Percentiles rank a stretch among this genome's conserved stretches.
Conservation (phyloP, 2,888 invertebrate genomes). For the Xestoiulus laeticollis region DNA sequence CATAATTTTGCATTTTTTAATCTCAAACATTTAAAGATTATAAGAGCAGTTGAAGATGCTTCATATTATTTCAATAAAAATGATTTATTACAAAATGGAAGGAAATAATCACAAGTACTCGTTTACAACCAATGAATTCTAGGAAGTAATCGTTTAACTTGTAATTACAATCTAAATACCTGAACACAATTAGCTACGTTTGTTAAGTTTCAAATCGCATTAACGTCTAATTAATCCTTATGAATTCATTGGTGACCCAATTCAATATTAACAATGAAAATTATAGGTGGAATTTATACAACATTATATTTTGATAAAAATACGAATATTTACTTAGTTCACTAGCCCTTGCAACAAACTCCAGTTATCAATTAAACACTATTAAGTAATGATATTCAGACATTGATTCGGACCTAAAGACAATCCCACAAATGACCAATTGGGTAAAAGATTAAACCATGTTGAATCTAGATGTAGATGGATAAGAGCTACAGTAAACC, state of each 20-base stretch:
- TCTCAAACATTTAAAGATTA: too few relatives aligned
- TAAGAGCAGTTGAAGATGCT: too few relatives aligned
- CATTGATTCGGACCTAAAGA: background rate
- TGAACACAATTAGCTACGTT: background rate
- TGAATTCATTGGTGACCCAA: background rate
- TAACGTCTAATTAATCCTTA: background rate
- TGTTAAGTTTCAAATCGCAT: background rate
- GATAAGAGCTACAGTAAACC: too few relatives aligned
- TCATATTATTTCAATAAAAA: too few relatives aligned
- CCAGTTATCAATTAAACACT: background rate
- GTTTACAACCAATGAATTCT: background rate
- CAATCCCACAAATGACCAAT: background rate
- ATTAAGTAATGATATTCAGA: background rate
- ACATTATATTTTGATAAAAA: background rate
- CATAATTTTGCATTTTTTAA: too few relatives aligned
- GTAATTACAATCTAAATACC: background rate
- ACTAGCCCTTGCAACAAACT: background rate
- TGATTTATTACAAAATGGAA: too few relatives aligned
- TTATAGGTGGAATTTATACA: background rate
- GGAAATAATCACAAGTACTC: too few relatives aligned
- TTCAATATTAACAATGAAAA: background rate
- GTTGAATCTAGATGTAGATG: too few relatives aligned
- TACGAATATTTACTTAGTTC: background rate
- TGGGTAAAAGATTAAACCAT: too few relatives aligned
- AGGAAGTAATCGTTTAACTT: background rate